Percentiles rank a stretch among this genome's conserved stretches.
phyloP scores from a whole-genome alignment of 2,888 invertebrate genomes.

The Leistus spinibarbis region DNA sequence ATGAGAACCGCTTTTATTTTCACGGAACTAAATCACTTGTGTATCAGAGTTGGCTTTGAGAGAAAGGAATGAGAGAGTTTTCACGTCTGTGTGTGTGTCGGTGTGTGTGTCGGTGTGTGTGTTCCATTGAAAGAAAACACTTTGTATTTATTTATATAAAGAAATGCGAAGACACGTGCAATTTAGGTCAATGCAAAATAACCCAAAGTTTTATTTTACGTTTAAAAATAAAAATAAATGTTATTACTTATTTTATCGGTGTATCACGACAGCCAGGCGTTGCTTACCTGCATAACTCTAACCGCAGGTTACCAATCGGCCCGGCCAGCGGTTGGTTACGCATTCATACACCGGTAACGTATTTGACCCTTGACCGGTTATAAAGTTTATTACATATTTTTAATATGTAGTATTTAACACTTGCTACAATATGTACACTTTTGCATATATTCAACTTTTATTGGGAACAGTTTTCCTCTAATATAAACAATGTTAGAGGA shows the following conservation, averaged over 20 bases:
- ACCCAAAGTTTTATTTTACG: not conserved
- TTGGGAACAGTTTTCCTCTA: no score
- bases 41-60: no score
- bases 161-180: not conserved
- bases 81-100: no score
- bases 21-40: no score
- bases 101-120: not conserved
- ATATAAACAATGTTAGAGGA: no score
- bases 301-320: not conserved
- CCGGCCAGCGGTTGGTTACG: not conserved
- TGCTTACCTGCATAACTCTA: not conserved
- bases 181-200: not conserved
- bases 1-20: no score
- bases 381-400: not conserved
- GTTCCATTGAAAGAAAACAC: not conserved
- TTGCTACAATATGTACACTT: no score
- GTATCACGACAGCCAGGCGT: not conserved
- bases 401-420: not conserved
- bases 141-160: not conserved
- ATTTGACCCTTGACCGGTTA: not conserved
- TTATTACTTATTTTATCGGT: not conserved
- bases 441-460: no score
- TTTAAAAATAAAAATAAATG: not conserved
- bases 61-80: no score
- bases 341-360: not conserved